These are phyloP conservation scores for Connochaetes taurinus DNA, from an alignment of 2,113 vertebrate species.

Conservation along the genomic window DNA sequence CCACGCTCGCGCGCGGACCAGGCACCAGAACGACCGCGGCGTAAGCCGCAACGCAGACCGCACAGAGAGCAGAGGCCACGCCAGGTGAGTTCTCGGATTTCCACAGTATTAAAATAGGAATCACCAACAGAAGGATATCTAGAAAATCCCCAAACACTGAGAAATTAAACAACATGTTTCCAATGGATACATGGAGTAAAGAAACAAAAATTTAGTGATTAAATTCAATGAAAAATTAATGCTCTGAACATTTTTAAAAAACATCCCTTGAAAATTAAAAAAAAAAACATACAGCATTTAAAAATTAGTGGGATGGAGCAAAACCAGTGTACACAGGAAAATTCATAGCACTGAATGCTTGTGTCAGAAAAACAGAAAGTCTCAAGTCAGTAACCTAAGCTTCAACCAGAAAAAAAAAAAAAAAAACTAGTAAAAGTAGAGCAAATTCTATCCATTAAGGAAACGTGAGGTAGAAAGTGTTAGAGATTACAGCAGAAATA, in stretches of 20 bases:
- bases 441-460: not conserved
- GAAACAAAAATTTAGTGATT: not conserved
- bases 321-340: not conserved
- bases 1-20: accelerated
- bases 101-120: not conserved
- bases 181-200: not conserved
- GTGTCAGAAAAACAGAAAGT: not conserved
- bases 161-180: not conserved
- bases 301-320: not conserved
- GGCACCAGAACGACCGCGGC: not conserved
- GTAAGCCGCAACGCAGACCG: not conserved
- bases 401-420: not conserved
- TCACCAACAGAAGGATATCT: not conserved
- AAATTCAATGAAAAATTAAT: not conserved
- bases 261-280: not conserved
- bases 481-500: not conserved
- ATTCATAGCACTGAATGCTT: not conserved
- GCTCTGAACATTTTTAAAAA: not conserved
- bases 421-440: no score
- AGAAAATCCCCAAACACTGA: not conserved
- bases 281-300: not conserved
- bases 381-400: not conserved
- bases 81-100: no score
- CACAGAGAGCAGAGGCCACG: not conserved
- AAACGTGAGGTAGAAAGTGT: not conserved